A percentile compares a stretch with the other conserved stretches of the same genome.
Evolutionary conservation across 2,113 vertebrate species (phyloP).

Genomic region (Plestiodon gilberti): DNA sequence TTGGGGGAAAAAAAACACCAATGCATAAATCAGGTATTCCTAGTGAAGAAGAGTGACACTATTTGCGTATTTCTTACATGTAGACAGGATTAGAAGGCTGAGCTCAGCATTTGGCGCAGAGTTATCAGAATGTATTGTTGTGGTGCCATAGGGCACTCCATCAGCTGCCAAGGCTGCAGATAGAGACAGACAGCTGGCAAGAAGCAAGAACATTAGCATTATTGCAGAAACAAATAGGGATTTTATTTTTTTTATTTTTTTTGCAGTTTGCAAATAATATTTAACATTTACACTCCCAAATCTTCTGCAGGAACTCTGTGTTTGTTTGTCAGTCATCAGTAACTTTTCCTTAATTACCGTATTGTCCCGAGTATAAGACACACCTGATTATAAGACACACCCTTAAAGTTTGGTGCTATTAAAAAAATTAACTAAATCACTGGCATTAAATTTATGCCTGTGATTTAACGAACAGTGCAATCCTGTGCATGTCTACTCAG

Average conservation of each 20-base stretch:
- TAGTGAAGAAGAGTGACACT: neutral
- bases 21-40: neutral
- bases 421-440: too few relatives aligned
- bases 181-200: slow-evolving; percentile 1
- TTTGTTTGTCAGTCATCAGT: neutral
- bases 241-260: neutral
- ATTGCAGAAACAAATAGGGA: neutral
- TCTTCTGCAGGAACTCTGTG: neutral
- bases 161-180: neutral
- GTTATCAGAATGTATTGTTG: neutral
- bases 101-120: neutral
- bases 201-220: neutral
- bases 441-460: too few relatives aligned
- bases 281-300: slow-evolving; percentile 8
- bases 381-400: too few relatives aligned
- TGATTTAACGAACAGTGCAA: too few relatives aligned
- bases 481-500: too few relatives aligned
- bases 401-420: too few relatives aligned
- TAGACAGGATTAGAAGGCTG: neutral
- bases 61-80: neutral
- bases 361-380: too few relatives aligned
- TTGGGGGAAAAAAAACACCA: too few relatives aligned
- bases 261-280: slow-evolving; percentile 6
- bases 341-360: slow-evolving; percentile 17
- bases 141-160: neutral